phyloP scores from a whole-genome alignment of 2,888 invertebrate species.

The Drosophila fulvimacula region DNA sequence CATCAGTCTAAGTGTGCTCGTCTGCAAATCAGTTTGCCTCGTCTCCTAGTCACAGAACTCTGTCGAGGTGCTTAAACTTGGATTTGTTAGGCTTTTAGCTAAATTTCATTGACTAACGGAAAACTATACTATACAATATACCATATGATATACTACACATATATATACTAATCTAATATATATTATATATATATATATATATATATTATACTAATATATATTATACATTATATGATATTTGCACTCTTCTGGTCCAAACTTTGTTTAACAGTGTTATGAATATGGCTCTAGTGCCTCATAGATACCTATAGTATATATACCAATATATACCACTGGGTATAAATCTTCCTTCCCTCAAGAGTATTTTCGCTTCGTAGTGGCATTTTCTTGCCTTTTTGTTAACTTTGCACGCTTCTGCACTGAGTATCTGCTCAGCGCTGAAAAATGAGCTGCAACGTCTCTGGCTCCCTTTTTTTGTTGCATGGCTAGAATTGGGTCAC shows the following conservation, averaged over 20 bases:
- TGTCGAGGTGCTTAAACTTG: background rate
- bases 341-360: too few species aligned
- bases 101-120: background rate
- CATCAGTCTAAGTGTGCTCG: constrained; percentile 12
- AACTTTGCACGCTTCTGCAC: constrained; percentile 53
- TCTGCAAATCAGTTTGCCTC: constrained; percentile 7
- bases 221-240: too few species aligned
- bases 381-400: constrained; percentile 13
- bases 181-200: too few species aligned
- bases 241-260: background rate
- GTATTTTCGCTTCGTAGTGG: background rate
- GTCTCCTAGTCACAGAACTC: background rate
- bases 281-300: background rate
- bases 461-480: constrained; percentile 6
- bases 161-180: too few species aligned
- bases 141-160: too few species aligned
- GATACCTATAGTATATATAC: too few species aligned
- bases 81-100: background rate
- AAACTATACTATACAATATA: too few species aligned
- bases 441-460: constrained; percentile 59
- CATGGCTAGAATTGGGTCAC: constrained; percentile 59
- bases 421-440: constrained; percentile 47
- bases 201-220: too few species aligned
- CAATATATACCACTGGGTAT: too few species aligned
- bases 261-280: background rate